Base-by-base conservation (phyloP, 1,140 invertebrate genomes). In the Conus ventricosus region DNA sequence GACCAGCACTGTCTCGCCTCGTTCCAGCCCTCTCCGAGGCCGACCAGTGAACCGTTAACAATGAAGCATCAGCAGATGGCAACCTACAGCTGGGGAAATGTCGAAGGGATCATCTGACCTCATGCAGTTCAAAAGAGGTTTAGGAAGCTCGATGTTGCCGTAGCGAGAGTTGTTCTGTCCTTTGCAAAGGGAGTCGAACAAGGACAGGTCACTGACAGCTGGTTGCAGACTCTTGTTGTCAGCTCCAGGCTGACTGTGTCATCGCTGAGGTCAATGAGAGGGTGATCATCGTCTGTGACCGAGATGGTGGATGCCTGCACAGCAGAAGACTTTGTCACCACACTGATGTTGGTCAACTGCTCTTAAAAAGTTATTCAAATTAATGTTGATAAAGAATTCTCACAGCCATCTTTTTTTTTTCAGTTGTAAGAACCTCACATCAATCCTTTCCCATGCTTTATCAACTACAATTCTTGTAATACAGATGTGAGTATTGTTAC, bases 201-300 rank as follows among this genome's bases (percentile, higher is more conserved):
- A 86, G 20, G 92, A 92, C n/a, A 93, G 80, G 7, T 92, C 90
- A 81, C 78, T 92, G 20, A 90, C 76, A 39, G 90, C 67, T 1
- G 90, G 78, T 87, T 90, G 51, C 75, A 67, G 27, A 25, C 76
- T n/a, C 53, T 54, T 85, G 76, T 87, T 88, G 53, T 78, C 54
- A 53, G 84, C 76, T 27, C 89, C 60, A 87, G 54, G 20, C 53
- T 71, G 80, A 88, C 87, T 10, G 84, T 39, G 82, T 94, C 94
- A 83, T 94, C 94, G 90, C 92, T 93, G 17, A 95, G 91, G 89
- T 95, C 95, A 85, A 95, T 95, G 6, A 95, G 87, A n/a, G 94
- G 92, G 80, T 91, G 93, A 82, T 95, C 95, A 60, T 91, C 89
- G 23, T 83, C 53, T 0, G 82, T 17, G 57, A 60, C 54, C 25